Evolutionary conservation across 2,888 invertebrate genomes (phyloP).

Genomic region (Idaea straminata): DNA sequence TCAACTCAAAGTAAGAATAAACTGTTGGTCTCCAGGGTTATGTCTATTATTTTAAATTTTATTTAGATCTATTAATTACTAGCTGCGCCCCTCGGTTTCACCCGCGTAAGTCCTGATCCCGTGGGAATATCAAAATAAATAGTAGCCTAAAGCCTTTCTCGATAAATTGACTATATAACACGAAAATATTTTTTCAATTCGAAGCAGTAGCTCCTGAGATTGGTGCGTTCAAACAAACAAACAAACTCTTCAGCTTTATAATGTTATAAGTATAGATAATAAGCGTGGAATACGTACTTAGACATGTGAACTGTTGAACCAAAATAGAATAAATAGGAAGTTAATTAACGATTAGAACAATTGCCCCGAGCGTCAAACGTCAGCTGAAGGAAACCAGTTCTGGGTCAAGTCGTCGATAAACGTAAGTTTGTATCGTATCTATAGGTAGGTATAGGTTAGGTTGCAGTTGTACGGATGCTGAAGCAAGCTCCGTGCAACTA

Average conservation of each 20-base stretch:
- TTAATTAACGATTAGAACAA: neutral
- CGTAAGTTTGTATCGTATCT: neutral
- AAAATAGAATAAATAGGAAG: neutral
- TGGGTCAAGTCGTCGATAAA: neutral
- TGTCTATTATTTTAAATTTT: neutral
- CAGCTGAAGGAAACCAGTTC: neutral
- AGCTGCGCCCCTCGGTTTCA: no score
- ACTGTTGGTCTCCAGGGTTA: neutral
- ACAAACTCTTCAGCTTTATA: no score
- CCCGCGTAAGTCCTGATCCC: no score
- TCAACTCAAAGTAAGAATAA: neutral
- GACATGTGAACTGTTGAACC: neutral
- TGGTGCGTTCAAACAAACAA: no score
- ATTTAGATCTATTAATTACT: no score
- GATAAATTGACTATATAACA: no score
- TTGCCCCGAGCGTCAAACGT: neutral
- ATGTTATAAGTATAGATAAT: no score
- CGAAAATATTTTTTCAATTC: no score
- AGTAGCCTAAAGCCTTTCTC: no score
- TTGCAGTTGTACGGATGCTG: slow-evolving; percentile 13
- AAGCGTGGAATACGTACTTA: neutral
- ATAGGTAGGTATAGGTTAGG: neutral
- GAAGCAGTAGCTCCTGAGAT: no score
- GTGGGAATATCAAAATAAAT: no score
- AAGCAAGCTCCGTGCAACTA: slow-evolving; percentile 41